Evolutionary conservation across 2,797 vertebrate genomes (phyloP).

Genomic region (Molossus alvarezi): DNA sequence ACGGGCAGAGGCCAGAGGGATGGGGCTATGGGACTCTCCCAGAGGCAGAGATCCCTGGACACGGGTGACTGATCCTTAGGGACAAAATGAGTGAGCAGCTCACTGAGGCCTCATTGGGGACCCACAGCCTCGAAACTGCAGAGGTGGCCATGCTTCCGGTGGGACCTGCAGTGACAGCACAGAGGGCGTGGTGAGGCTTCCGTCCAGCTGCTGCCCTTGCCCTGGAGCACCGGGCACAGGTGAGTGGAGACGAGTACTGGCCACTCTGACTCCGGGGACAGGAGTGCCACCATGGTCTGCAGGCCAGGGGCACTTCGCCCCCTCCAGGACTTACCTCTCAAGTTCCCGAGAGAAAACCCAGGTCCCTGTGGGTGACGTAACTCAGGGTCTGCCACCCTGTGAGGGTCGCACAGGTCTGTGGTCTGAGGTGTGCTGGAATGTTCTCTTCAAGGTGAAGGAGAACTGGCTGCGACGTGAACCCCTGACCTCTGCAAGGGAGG

Average conservation of each 20-base stretch:
- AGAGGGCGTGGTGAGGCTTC: fast-evolving
- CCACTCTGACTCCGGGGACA: neutral
- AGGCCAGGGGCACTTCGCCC: neutral
- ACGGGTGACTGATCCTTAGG: no score
- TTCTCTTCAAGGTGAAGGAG: neutral
- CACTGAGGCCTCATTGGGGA: neutral
- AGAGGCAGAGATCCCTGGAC: neutral
- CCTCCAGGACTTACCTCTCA: neutral
- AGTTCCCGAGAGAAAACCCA: neutral
- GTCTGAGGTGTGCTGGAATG: neutral
- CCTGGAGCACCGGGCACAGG: neutral
- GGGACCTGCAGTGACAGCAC: no score
- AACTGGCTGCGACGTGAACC: neutral
- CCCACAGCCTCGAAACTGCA: neutral
- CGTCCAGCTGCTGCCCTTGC: fast-evolving
- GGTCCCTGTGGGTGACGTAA: neutral
- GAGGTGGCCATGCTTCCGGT: neutral
- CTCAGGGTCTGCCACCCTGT: neutral
- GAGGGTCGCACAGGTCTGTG: neutral
- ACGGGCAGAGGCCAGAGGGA: neutral
- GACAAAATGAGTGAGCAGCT: neutral
- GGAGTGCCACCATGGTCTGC: neutral
- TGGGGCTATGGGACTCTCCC: fast-evolving
- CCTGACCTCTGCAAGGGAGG: neutral
- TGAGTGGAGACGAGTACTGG: neutral